Evolutionary conservation across 2,888 invertebrate genomes (phyloP).

Genomic region (Caenorhabditis afra): DNA sequence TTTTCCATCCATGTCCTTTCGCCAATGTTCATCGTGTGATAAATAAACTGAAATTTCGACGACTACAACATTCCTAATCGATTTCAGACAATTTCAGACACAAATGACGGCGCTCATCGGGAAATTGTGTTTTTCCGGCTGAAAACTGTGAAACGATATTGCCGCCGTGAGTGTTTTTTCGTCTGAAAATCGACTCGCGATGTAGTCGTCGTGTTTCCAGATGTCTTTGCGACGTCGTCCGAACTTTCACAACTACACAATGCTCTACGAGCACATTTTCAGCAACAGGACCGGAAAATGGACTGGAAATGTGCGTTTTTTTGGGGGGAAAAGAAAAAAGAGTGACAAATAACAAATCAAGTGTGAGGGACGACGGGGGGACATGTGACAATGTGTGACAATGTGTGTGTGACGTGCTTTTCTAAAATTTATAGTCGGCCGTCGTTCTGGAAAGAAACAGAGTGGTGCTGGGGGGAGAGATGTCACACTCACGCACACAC

Average conservation of each 20-base stretch:
- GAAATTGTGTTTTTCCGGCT: too few relatives aligned
- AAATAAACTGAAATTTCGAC: too few relatives aligned
- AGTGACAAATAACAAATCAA: too few relatives aligned
- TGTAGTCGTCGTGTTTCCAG: background rate
- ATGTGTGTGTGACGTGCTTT: constrained; percentile 1
- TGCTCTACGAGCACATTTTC: constrained; percentile 37
- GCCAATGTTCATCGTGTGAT: too few relatives aligned
- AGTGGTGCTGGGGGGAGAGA: too few relatives aligned
- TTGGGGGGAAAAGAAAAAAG: too few relatives aligned
- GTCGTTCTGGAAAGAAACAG: background rate
- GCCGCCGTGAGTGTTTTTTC: background rate
- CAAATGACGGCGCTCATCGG: too few relatives aligned
- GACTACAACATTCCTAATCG: too few relatives aligned
- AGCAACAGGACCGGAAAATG: constrained; percentile 22
- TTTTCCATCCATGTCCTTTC: too few relatives aligned
- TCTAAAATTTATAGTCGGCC: background rate
- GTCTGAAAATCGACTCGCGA: too few relatives aligned
- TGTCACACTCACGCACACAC: background rate
- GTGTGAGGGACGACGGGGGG: background rate
- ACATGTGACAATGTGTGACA: background rate
- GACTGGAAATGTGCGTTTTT: constrained; percentile 16
- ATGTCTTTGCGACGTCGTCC: constrained; percentile 22
- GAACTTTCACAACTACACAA: constrained; percentile 32
- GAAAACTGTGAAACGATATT: too few relatives aligned
- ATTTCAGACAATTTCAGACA: constrained; percentile 15